Evolutionary conservation across 2,888 invertebrate species (phyloP).

Genomic region (Melanostoma scalare): DNA sequence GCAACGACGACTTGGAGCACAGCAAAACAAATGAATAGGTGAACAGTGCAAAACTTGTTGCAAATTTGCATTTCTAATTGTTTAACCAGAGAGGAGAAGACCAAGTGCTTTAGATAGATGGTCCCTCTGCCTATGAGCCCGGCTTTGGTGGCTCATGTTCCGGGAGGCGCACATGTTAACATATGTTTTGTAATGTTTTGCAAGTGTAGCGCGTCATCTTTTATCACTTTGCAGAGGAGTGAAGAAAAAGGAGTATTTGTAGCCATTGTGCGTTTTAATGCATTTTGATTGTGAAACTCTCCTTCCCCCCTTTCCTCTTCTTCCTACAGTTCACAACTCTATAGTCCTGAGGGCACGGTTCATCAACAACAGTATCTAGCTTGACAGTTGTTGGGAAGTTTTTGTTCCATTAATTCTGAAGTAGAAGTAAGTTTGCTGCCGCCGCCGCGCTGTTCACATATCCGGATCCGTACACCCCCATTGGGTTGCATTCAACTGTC

Average conservation of each 20-base stretch:
- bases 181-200: constrained; percentile 69
- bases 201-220: constrained; percentile 69
- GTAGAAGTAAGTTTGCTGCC: constrained; percentile 17
- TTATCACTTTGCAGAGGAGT: constrained; percentile 39
- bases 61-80: constrained; percentile 75
- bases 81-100: constrained; percentile 64
- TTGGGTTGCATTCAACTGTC: constrained; percentile 51
- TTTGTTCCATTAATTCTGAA: background rate
- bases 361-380: constrained; percentile 25
- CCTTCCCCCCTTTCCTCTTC: background rate
- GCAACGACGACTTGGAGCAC: constrained; percentile 25
- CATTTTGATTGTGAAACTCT: constrained; percentile 5
- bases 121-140: constrained; percentile 13
- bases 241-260: constrained; percentile 22
- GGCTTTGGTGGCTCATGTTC: constrained; percentile 34
- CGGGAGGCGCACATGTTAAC: constrained; percentile 57
- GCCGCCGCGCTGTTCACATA: constrained; percentile 11
- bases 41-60: constrained; percentile 73
- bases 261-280: constrained; percentile 58
- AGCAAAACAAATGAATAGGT: constrained; percentile 64
- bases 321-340: background rate
- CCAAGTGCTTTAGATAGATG: constrained; percentile 27
- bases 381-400: constrained; percentile 23
- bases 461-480: constrained; percentile 15
- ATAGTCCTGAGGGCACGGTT: constrained; percentile 24